Evolutionary conservation across 2,797 vertebrate species (phyloP), one percentile per base, ranked within the genome.

Genomic region (Limnodromus scolopaceus): DNA sequence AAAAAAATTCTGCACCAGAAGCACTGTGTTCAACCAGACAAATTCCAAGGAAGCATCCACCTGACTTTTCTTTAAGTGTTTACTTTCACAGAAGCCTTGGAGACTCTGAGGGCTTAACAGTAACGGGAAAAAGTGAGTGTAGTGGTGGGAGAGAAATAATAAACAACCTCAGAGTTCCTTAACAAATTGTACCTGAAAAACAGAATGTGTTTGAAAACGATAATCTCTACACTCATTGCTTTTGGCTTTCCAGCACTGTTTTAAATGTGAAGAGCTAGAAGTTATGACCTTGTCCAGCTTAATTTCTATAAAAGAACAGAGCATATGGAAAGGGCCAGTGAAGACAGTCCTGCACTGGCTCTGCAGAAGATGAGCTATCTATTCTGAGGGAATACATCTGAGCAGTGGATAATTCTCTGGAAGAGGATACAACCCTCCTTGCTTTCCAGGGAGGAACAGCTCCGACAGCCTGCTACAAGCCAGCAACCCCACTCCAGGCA

Each of bases 401-500:
- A 81, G 20, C 1, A 4, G 23, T 10, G 17, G 30, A 3, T 74
- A 51, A 25, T 68, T 48, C 46, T 75, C 65, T 51, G 48, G 25
- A 87, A 64, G 8, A 32, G 3, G 6, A 71, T 13, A 71, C 3
- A 81, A 49, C 24, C 30, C 43, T 61, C 48, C 27, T 68, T 69
- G 41, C 76, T 49, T 74, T 83, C 39, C 25, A 54, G 13, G 5
- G 23, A 19, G 17, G 14, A 74, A 51, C 11, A 79, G 17, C 43
- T 77, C n/a, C 1, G 4, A 51, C 10, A 86, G 45, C 23, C 38
- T 3, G 0, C 22, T 25, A n/a, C 2, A 8, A 5, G 20, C 34
- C 51, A 63, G 72, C 43, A 88, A 60, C 11, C 45, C 16, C 22
- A 30, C 4, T 45, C 25, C 43, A 77, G 48, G 30, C 51, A 87